phyloP scores from a whole-genome alignment of 2,888 invertebrate species.

The Nudaria mundana region DNA sequence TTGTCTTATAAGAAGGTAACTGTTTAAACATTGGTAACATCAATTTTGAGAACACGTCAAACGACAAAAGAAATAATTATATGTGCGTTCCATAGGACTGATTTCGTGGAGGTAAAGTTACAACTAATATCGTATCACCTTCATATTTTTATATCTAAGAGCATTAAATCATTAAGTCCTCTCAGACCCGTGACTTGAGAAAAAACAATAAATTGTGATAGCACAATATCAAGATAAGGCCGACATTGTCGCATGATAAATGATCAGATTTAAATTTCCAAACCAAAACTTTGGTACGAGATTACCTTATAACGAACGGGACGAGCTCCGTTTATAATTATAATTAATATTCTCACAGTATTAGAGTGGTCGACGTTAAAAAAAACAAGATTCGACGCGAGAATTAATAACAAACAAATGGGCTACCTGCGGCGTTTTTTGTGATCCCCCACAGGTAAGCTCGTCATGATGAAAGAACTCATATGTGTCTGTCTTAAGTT shows the following conservation, averaged over 20 bases:
- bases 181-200: slow-evolving; percentile 35
- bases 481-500: slow-evolving; percentile 73
- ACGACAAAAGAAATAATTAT: too few species aligned
- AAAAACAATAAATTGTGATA: slow-evolving; percentile 51
- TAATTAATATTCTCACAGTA: slow-evolving; percentile 81
- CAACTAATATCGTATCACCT: neutral
- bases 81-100: too few species aligned
- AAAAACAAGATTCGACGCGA: slow-evolving; percentile 76
- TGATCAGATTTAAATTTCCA: slow-evolving; percentile 76
- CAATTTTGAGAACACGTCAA: too few species aligned
- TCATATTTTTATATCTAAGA: slow-evolving; percentile 17
- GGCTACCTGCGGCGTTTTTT: slow-evolving; percentile 80
- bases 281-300: slow-evolving; percentile 64
- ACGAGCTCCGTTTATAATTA: slow-evolving; percentile 78
- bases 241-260: slow-evolving; percentile 79
- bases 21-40: too few species aligned
- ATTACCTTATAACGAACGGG: slow-evolving; percentile 69
- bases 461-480: slow-evolving; percentile 73
- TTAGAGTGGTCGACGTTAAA: slow-evolving; percentile 72
- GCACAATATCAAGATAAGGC: slow-evolving; percentile 66
- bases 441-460: slow-evolving; percentile 74
- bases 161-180: slow-evolving; percentile 40
- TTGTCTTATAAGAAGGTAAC: too few species aligned
- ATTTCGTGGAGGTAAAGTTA: neutral
- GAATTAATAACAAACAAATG: slow-evolving; percentile 82